These are phyloP conservation scores for Drosophila picticornis DNA, from an alignment of 2,888 invertebrate species.

Conservation along the genomic window DNA sequence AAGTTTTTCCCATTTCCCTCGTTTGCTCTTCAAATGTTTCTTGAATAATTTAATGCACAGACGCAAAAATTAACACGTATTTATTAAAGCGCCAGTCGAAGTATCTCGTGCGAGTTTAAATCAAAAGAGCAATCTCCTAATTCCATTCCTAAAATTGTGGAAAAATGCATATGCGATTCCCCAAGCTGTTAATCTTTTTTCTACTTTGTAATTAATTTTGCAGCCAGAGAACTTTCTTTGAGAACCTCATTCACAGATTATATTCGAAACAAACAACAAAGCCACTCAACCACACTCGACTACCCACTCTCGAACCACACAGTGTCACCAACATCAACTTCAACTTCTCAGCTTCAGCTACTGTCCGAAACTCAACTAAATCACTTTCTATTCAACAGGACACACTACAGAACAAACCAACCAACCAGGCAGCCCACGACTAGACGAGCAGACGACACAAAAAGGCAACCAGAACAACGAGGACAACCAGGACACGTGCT, in stretches of 20 bases:
- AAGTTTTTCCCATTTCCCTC: constrained; percentile 34
- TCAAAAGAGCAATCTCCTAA: not conserved
- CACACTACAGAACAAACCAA: constrained; percentile 22
- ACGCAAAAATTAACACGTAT: constrained; percentile 61
- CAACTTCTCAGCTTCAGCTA: constrained; percentile 20
- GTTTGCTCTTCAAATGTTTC: constrained; percentile 15
- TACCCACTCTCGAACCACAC: constrained; percentile 6
- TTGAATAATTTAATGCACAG: constrained; percentile 56
- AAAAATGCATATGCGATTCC: constrained; percentile 27
- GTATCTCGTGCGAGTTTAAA: constrained; percentile 14
- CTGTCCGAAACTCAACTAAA: constrained; percentile 65
- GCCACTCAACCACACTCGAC: constrained; percentile 42
- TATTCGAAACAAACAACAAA: constrained; percentile 50
- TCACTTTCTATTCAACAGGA: constrained; percentile 78
- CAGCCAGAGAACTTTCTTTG: constrained; percentile 66
- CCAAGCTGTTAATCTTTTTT: constrained; percentile 80
- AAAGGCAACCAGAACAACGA: constrained; percentile 32
- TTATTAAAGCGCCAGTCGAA: constrained; percentile 55
- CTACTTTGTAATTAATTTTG: constrained; percentile 84
- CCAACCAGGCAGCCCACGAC: constrained; percentile 23
- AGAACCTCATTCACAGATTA: constrained; percentile 61
- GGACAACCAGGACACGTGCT: constrained; percentile 51
- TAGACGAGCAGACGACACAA: constrained; percentile 30
- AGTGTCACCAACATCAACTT: constrained; percentile 35
- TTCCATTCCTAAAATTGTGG: not conserved